Evolutionary conservation across 2,797 vertebrate genomes (phyloP).

Genomic region (Lagorchestes hirsutus): DNA sequence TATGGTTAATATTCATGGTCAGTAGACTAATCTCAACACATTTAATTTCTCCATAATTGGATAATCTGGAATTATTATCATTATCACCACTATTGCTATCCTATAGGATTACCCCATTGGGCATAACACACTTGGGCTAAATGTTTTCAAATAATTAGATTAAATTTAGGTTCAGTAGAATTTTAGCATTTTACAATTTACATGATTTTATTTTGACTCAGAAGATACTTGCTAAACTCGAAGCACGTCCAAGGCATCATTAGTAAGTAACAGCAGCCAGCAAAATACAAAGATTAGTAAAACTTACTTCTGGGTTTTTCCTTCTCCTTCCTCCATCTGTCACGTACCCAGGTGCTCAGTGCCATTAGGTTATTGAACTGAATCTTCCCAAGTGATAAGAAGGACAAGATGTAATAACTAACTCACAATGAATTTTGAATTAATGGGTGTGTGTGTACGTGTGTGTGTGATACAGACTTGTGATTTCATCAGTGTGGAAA

Average conservation of each 20-base stretch:
- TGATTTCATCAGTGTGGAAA: not conserved
- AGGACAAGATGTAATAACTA: slow-evolving; percentile 41
- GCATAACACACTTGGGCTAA: not conserved
- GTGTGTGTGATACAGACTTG: not conserved
- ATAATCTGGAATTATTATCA: not conserved
- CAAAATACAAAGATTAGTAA: not conserved
- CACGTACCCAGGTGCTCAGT: not conserved
- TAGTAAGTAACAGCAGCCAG: not conserved
- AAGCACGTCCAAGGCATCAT: not conserved
- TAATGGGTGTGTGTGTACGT: not conserved
- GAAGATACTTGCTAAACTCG: not conserved
- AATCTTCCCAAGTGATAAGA: not conserved
- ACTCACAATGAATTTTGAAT: slow-evolving; percentile 15
- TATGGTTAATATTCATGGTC: not conserved
- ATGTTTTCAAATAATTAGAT: not conserved
- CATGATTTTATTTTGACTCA: not conserved
- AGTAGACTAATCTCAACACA: not conserved
- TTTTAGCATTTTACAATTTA: not conserved
- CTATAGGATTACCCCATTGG: not conserved
- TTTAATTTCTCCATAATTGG: not conserved
- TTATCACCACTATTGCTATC: not conserved
- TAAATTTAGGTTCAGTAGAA: not conserved
- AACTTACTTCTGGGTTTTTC: not conserved
- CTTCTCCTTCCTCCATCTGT: not conserved
- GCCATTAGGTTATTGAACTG: not conserved